Evolutionary conservation across 2,797 vertebrate genomes (phyloP), one percentile per base, ranked within the genome.

Genomic region (Pseudochaenichthys georgianus): DNA sequence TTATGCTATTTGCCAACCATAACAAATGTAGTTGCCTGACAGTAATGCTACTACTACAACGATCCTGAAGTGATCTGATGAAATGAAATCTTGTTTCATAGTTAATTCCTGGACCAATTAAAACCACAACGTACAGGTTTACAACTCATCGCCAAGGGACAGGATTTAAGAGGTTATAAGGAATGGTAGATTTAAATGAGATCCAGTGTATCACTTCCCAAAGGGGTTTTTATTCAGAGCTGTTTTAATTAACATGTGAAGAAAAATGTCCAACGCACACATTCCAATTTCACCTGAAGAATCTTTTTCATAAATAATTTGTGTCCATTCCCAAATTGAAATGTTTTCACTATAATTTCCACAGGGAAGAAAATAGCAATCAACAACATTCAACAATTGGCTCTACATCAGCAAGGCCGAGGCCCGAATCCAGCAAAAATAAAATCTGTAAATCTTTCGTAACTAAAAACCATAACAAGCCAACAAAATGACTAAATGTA

Each of bases 161-260:
- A 17, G 31, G 11, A 58, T 38, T 53, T 45, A 13, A 63, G 28
- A 28, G 28, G 11, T 57, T 3, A 19, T 48, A 28, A 28, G 28
- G 73, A 69, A 64, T 3, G 28, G 48, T 5, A 48, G 9, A 51
- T n/a, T 48, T 69, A 65, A 62, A 57, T 59, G 21, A 69, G 13
- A 23, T 68, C 8, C 60, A 6, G 28, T 43, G 6, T 55, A 23
- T 23, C 1, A 9, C 31, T 84, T 60, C 58, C 41, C 46, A 52
- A 50, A 70, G 73, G 57, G 48, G 15, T 69, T 70, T 12, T 54
- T 51, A 50, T 59, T 73, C 70, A 17, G 51, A 75, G 54, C 34
- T 0, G 0, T 59, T 75, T 61, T 67, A 74, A 74, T 71, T 9
- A 74, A 42, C 1, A 9, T 61, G 28, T 53, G n/a, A 61, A 10